Conservation (phyloP, 2,888 invertebrate genomes). For the Andrena flavipes region DNA sequence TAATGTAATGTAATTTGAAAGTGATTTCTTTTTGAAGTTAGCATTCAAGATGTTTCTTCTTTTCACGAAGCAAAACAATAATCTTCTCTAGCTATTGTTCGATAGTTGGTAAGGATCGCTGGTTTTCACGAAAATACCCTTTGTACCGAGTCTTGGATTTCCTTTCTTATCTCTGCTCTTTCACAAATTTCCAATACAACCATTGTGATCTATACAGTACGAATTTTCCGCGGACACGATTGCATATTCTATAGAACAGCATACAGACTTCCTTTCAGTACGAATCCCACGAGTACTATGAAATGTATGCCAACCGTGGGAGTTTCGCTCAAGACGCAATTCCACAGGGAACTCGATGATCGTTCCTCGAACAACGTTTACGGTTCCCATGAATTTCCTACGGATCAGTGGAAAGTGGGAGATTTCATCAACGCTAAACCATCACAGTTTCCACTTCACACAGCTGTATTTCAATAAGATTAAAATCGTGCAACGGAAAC, state of each 20-base stretch:
- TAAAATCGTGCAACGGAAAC: too few species aligned
- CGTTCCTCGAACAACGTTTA: conserved; percentile 39
- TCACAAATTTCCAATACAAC: conserved; percentile 24
- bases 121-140: not conserved
- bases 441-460: not conserved
- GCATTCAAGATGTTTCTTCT: not conserved
- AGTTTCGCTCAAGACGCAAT: conserved; percentile 48
- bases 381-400: conserved; percentile 3
- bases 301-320: conserved; percentile 50
- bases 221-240: conserved; percentile 51
- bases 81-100: not conserved
- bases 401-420: conserved; percentile 5
- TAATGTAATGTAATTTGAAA: not conserved
- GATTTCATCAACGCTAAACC: not conserved
- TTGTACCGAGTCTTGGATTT: not conserved
- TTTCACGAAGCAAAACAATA: not conserved
- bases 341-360: conserved; percentile 33
- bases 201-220: conserved; percentile 39
- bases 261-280: conserved; percentile 27
- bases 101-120: not conserved
- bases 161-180: not conserved
- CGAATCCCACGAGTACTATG: conserved; percentile 54
- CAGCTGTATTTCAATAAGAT: too few species aligned
- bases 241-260: conserved; percentile 31
- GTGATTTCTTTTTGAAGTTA: not conserved